These are phyloP conservation scores for Formica selysi DNA, from an alignment of 1,140 invertebrate species.

Conservation along the genomic window DNA sequence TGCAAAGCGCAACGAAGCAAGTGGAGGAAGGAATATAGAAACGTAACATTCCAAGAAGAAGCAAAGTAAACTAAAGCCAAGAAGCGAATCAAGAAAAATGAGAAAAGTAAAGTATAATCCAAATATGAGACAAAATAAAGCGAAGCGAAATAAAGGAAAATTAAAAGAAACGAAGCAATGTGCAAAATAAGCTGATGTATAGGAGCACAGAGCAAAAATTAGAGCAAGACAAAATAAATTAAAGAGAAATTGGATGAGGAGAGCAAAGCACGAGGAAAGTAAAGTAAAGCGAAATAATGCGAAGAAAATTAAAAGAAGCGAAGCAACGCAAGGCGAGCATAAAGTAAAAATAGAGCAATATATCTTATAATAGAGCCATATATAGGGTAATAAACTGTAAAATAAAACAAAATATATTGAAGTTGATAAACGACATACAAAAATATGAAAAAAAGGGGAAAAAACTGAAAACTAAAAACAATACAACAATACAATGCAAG, in stretches of 20 bases:
- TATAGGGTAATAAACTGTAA: not conserved
- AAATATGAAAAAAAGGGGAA: not conserved
- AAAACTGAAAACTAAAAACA: not conserved
- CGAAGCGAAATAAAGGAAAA: conserved; percentile 16
- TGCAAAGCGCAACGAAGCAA: conserved; percentile 51
- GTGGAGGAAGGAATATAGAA: conserved; percentile 9
- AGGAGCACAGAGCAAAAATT: not conserved
- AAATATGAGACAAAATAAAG: conserved; percentile 7
- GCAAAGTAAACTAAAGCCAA: not conserved
- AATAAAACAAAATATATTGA: conserved; percentile 23
- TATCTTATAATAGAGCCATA: not conserved
- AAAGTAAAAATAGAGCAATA: not conserved
- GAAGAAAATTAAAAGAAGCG: conserved; percentile 28
- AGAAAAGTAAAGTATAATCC: not conserved
- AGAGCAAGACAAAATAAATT: conserved; percentile 3
- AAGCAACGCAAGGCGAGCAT: conserved; percentile 1
- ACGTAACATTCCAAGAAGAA: not conserved
- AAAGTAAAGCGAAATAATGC: conserved; percentile 36
- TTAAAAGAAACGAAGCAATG: conserved; percentile 12
- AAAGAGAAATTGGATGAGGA: conserved; percentile 5
- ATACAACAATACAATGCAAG: not conserved
- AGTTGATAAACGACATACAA: not conserved
- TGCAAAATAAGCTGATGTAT: conserved; percentile 11
- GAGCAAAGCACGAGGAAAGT: not conserved
- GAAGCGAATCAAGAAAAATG: conserved; percentile 30